These are phyloP conservation scores for Nothocercus julius DNA, from an alignment of 2,113 vertebrate species.

Conservation along the genomic window DNA sequence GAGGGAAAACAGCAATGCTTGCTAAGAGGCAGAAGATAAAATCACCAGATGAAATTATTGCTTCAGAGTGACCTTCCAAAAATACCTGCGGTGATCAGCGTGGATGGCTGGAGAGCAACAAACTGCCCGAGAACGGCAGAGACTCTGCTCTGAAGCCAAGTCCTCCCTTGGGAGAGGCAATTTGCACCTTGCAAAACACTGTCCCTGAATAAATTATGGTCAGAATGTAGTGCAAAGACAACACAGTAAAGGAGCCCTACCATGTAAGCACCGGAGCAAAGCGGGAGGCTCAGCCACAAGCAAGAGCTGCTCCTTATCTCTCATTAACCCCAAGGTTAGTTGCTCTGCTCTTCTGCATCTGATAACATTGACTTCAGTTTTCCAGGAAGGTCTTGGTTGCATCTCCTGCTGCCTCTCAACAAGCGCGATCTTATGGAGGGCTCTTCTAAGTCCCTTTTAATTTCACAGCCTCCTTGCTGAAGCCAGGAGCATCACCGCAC, in stretches of 20 bases:
- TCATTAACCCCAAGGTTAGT: background rate
- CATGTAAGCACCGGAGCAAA: background rate
- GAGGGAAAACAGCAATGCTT: constrained; percentile 30
- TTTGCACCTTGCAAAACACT: constrained; percentile 36
- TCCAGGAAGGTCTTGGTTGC: background rate
- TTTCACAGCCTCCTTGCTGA: background rate
- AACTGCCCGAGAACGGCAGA: background rate
- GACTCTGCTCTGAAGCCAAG: background rate
- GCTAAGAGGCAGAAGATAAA: constrained; percentile 66
- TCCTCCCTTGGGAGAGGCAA: constrained; percentile 25
- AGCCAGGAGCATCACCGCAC: background rate
- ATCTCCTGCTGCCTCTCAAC: background rate
- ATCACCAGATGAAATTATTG: constrained; percentile 47
- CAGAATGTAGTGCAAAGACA: background rate
- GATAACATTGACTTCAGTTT: background rate
- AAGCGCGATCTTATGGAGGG: background rate
- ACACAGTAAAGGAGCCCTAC: background rate
- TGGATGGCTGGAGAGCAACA: constrained; percentile 17
- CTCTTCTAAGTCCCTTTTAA: background rate
- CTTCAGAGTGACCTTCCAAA: constrained; percentile 54
- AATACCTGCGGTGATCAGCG: constrained; percentile 48
- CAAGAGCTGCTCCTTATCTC: background rate
- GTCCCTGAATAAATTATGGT: background rate
- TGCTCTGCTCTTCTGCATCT: background rate
- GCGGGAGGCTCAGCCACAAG: background rate